Evolutionary conservation across 2,113 vertebrate species (phyloP).

Genomic region (Nothobranchius kuhntae): DNA sequence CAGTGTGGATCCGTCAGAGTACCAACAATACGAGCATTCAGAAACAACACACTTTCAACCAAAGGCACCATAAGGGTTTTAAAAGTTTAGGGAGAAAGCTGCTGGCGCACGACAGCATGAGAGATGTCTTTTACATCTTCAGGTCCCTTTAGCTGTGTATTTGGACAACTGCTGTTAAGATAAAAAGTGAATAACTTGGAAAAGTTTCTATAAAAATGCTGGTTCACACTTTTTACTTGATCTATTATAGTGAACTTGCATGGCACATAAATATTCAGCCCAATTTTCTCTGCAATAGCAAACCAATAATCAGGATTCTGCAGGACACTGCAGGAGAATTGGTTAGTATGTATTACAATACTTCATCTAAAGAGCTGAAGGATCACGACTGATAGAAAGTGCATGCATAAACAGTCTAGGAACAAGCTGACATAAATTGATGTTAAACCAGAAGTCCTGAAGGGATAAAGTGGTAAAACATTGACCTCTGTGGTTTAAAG

Average conservation of each 20-base stretch:
- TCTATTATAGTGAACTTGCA: background rate
- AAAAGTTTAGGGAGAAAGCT: constrained; percentile 15
- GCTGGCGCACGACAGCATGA: background rate
- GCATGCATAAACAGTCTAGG: too few relatives aligned
- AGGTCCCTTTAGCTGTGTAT: constrained; percentile 2
- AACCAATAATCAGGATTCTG: too few relatives aligned
- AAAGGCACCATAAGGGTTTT: constrained; percentile 5
- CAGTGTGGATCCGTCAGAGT: constrained; percentile 39
- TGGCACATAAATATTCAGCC: background rate
- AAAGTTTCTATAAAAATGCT: background rate
- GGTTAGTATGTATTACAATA: background rate
- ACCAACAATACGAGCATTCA: constrained; percentile 35
- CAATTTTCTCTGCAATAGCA: background rate
- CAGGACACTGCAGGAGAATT: background rate
- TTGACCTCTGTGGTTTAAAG: too few relatives aligned
- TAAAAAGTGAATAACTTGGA: background rate
- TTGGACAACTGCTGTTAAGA: background rate
- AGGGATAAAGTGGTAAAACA: too few relatives aligned
- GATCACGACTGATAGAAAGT: background rate
- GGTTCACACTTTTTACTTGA: background rate
- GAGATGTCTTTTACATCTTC: background rate
- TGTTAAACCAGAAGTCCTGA: too few relatives aligned
- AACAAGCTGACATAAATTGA: too few relatives aligned
- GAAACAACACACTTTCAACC: constrained; percentile 30
- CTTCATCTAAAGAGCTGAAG: background rate